Evolutionary conservation across 2,888 invertebrate species (phyloP).

Genomic region (Conops quadrifasciatus): DNA sequence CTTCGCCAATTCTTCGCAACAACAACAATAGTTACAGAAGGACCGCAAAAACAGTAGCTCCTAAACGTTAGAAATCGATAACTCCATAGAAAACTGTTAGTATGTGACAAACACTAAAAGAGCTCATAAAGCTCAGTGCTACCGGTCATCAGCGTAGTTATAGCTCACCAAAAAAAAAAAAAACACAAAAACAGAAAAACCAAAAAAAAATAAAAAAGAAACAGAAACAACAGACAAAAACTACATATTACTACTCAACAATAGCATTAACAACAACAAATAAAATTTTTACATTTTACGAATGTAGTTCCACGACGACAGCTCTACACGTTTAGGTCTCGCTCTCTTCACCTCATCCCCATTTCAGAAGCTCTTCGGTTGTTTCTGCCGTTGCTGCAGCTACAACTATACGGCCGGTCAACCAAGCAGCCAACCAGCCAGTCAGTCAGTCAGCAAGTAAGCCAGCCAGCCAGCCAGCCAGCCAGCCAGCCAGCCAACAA

Average conservation of each 20-base stretch:
- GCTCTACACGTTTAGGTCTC: not conserved
- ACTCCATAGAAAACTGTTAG: constrained; percentile 4
- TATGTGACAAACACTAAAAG: constrained; percentile 28
- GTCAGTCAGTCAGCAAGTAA: too few relatives aligned
- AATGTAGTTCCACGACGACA: constrained; percentile 6
- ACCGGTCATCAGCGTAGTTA: constrained; percentile 28
- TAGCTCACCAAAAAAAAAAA: not conserved
- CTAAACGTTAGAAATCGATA: not conserved
- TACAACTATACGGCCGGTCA: not conserved
- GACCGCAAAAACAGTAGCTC: not conserved
- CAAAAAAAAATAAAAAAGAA: not conserved
- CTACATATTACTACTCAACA: not conserved
- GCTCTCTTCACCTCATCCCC: not conserved
- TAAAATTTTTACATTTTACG: constrained; percentile 5
- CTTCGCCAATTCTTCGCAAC: too few relatives aligned
- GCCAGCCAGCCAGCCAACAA: constrained; percentile 7
- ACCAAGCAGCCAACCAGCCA: not conserved
- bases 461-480: not conserved
- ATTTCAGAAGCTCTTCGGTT: too few relatives aligned
- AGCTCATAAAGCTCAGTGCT: constrained; percentile 28
- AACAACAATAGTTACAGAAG: too few relatives aligned
- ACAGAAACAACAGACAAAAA: not conserved
- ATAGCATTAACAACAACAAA: not conserved
- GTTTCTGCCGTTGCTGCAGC: not conserved
- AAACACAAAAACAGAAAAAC: too few relatives aligned